Evolutionary conservation across 1,140 invertebrate species (phyloP), one percentile per base, ranked within the genome.

Genomic region (Galleria mellonella): DNA sequence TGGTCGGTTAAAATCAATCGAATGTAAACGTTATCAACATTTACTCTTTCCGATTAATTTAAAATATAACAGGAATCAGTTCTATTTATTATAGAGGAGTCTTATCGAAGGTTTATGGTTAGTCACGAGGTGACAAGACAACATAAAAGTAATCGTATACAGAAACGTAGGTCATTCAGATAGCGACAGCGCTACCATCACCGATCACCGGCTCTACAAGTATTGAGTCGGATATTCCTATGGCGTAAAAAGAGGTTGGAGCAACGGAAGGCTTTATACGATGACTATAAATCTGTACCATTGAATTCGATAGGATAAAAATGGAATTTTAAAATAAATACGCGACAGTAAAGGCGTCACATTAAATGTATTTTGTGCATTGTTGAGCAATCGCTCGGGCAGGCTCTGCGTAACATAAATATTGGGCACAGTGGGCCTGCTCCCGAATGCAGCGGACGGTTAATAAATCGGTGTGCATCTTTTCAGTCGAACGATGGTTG

Each of bases 381-480:
- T 82, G 73, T 82, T 72, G 67, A 61, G 66, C 66, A 69, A 66
- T 66, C 72, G 48, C 55, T 61, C 58, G 56, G 55, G 53, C 57
- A 61, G 49, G 36, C 53, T 50, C 60, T 60, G 60, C 56, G 70
- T 68, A 67, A 72, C 70, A 83, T 79, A 83, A 83, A 82, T 77
- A 74, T 60, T 51, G 62, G 51, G 43, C 69, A 57, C 68, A 65
- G 70, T 72, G 67, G 66, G 62, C 64, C 56, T 62, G 68, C 72
- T 82, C 64, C 72, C 63, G 72, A 74, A 77, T 63, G 70, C 71
- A 75, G 69, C 65, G 61, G 61, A 62, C 63, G 52, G 62, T 64
- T 62, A 73, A 83, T 78, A 83, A 83, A 79, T 83, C 71, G 68
- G 45, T 48, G 55, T 51, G 61, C 69, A 72, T 75, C 66, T 69